phyloP scores from a whole-genome alignment of 2,113 vertebrate species.

The Anarhynchus alexandrinus region DNA sequence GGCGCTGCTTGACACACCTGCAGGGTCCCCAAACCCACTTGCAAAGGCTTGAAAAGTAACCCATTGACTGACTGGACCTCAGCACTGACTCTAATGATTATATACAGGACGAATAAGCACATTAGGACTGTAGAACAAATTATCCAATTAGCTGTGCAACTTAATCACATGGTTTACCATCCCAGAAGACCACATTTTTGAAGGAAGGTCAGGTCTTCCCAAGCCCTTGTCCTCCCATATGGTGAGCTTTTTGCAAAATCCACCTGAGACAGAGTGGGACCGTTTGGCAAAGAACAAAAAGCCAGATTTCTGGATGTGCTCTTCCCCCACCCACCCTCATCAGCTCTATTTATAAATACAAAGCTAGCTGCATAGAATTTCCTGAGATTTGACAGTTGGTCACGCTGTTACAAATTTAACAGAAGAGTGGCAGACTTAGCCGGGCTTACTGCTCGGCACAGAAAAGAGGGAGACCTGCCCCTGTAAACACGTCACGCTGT shows the following conservation, averaged over 20 bases:
- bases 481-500: neutral
- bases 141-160: neutral
- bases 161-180: neutral
- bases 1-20: neutral
- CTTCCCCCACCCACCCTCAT: neutral
- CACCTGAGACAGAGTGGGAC: neutral
- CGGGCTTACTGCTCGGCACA: neutral
- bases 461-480: neutral
- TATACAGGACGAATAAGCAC: neutral
- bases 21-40: neutral
- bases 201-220: neutral
- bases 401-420: neutral
- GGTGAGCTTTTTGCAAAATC: neutral
- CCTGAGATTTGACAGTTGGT: neutral
- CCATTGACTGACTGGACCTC: neutral
- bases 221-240: neutral
- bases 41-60: neutral
- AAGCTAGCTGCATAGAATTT: neutral
- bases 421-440: neutral
- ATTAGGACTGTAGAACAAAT: neutral
- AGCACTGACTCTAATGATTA: neutral
- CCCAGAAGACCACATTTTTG: neutral
- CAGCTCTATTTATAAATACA: constrained; percentile 36
- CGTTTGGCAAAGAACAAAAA: neutral
- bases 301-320: neutral